phyloP scores from a whole-genome alignment of 1,140 invertebrate species.

The Tetraneura akinire region DNA sequence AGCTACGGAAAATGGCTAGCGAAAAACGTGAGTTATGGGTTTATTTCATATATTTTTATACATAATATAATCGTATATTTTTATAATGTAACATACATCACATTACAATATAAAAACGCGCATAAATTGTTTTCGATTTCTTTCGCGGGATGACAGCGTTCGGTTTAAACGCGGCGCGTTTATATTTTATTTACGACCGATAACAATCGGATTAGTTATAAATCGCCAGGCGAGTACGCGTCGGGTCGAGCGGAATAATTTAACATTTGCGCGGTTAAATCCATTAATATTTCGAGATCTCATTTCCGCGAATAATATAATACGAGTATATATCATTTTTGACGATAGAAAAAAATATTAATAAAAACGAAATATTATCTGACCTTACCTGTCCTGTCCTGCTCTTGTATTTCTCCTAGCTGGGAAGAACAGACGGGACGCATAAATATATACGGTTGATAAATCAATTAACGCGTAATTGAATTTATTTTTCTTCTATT shows the following conservation, averaged over 20 bases:
- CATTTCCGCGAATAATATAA: not conserved
- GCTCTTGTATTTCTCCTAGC: too few relatives aligned
- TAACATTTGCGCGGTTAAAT: not conserved
- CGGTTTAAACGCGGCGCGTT: not conserved
- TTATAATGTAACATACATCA: too few relatives aligned
- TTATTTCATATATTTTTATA: not conserved
- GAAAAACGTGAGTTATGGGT: slow-evolving; percentile 74
- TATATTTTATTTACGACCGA: not conserved
- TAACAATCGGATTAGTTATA: slow-evolving; percentile 2
- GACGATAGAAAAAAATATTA: not conserved
- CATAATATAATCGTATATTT: not conserved
- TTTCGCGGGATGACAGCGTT: not conserved
- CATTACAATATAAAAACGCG: too few relatives aligned
- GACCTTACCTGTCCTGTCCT: too few relatives aligned
- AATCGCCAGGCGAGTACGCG: not conserved
- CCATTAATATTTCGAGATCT: not conserved
- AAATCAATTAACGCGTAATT: too few relatives aligned
- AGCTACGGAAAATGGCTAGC: slow-evolving; percentile 88
- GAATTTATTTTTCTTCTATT: too few relatives aligned
- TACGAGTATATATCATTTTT: too few relatives aligned
- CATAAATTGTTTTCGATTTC: not conserved
- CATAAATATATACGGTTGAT: too few relatives aligned
- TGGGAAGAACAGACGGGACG: too few relatives aligned
- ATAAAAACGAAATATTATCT: too few relatives aligned
- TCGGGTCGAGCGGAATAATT: not conserved